Evolutionary conservation across 2,888 invertebrate species (phyloP), one percentile per base, ranked within the genome.

Genomic region (Tenthredo mesomela): DNA sequence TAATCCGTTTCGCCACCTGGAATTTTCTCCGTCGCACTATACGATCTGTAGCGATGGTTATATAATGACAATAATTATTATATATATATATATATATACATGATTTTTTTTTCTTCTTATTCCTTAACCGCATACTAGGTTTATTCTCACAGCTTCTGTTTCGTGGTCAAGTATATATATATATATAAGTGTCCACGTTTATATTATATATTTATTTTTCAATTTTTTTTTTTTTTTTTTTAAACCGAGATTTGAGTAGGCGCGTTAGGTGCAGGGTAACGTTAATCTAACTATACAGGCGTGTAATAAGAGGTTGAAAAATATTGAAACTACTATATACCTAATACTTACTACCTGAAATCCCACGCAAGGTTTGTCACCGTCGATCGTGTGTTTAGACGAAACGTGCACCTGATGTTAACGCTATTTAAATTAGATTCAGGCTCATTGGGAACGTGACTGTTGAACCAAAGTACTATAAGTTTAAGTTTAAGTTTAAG

Each of bases 401-500:
- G 77, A 80, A 58, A 80, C 80, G 80, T 80, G 80, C 80, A 80
- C 61, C 58, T 80, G 58, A 7, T 80, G 61, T 80, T 80, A 80
- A 80, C 80, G 61, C 80, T 80, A 80, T 80, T 80, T 80, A 80
- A 80, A 80, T 80, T 37, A 80, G 58, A 80, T 61, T 80, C 80
- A n/a, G 40, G 21, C 80, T 58, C 80, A 80, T 80, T 80, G 80
- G 37, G 61, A 61, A 80, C 80, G 80, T 80, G 80, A 80, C 80
- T 80, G 25, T 80, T 21, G 6, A 40, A 15, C 37, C 58, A 37
- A 7, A n/a, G n/a, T n/a, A n/a, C n/a, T n/a, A n/a, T 33, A 80
- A n/a, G 37, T 15, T 47, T 47, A 47, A 43, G 47, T 47, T n/a
- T 33, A 80, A n/a, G 37, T 15, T 47, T 47, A 47, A 43, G 47